phyloP scores from a whole-genome alignment of 2,797 vertebrate genomes.

The Takifugu rubripes region DNA sequence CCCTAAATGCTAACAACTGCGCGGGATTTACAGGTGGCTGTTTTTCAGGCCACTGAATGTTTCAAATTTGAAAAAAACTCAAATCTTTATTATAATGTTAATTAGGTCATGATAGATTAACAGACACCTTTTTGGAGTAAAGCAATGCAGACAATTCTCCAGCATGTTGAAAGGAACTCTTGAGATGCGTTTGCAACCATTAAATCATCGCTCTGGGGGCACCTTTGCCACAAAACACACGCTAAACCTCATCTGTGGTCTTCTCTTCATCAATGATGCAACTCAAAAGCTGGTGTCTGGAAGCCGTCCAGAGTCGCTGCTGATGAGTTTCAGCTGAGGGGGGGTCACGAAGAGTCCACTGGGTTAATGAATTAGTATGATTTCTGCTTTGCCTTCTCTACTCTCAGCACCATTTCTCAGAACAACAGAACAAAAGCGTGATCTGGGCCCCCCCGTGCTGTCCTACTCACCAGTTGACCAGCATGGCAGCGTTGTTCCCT shows the following conservation, averaged over 20 bases:
- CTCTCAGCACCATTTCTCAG: neutral
- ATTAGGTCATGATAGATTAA: too few species aligned
- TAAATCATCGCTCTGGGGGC: too few species aligned
- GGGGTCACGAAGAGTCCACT: constrained; percentile 40
- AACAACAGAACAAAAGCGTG: neutral
- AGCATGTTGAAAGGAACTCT: too few species aligned
- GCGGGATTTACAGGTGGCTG: too few species aligned
- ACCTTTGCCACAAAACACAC: neutral
- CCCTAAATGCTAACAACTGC: too few species aligned
- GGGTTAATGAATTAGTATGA: constrained; percentile 35
- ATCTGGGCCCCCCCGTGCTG: neutral
- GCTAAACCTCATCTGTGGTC: constrained; percentile 19
- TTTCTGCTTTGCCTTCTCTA: neutral
- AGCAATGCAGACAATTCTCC: too few species aligned
- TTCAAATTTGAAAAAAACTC: too few species aligned
- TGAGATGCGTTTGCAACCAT: too few species aligned
- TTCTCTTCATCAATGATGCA: constrained; percentile 28
- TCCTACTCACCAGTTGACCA: constrained; percentile 87
- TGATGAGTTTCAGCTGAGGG: constrained; percentile 39
- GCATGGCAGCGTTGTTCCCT: constrained; percentile 85
- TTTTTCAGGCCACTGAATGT: too few species aligned
- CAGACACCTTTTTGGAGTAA: too few species aligned
- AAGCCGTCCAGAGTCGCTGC: constrained; percentile 28
- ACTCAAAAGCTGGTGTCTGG: constrained; percentile 42
- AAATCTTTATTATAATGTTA: too few species aligned